Base-by-base conservation (phyloP, 1,140 invertebrate genomes). In the Mesaphorura yosii region DNA sequence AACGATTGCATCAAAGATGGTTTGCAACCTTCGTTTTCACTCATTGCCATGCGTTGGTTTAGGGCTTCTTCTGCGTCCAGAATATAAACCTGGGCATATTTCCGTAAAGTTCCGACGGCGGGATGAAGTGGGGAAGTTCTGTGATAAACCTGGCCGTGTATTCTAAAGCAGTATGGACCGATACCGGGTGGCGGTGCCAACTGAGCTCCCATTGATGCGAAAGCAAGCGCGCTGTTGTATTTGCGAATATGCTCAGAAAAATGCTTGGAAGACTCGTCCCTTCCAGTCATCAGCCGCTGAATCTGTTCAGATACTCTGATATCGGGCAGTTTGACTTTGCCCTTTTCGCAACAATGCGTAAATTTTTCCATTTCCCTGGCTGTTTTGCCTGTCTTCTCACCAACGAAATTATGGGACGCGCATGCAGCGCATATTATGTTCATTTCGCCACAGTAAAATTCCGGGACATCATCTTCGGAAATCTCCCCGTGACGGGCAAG, bases 141-240 rank as follows among this genome's bases (percentile, higher is more conserved):
- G 48, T 66, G 65, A 57, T 65, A 68, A 1, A 66, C 51, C 55
- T 65, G 62, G 7, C 67, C 67, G 48, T 67, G 55, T 45, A 68
- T 53, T 57, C 66, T 63, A 37, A 66, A 68, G 28, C 59, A 58
- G 14, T 57, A 54, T 0, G 60, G 52, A n/a, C 44, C 55, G 38
- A 49, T 19, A 17, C 37, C 29, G 44, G 29, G 23, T 26, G 31
- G 26, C 6, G 54, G 22, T 1, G 34, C 42, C 42, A 49, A 44
- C 38, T 48, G 59, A 44, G 57, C 54, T 38, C 66, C 65, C 63
- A 71, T 67, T 50, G 68, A 71, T 48, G 66, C 69, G 64, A 71
- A 69, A 56, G 66, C 63, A 48, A 74, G 72, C 22, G 64, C 66
- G 47, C 23, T 66, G 66, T 73, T 73, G 64, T 68, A 70, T 53